phyloP scores from a whole-genome alignment of 2,797 vertebrate genomes.

The Coregonus ussuriensis region DNA sequence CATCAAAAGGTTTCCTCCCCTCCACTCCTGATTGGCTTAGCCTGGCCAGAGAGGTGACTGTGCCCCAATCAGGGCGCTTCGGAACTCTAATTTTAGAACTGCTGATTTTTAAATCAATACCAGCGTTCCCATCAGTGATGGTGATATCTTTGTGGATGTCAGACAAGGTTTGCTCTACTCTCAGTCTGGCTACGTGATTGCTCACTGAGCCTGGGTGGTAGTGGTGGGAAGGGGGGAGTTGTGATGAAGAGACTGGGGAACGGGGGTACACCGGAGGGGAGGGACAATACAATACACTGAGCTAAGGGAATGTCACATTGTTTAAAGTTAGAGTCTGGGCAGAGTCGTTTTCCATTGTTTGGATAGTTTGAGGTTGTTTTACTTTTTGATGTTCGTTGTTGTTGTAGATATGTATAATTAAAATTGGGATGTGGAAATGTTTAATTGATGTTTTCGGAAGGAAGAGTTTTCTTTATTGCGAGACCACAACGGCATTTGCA shows the following conservation, averaged over 20 bases:
- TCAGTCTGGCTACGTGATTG: constrained; percentile 51
- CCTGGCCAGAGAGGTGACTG: constrained; percentile 51
- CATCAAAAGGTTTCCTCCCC: constrained; percentile 55
- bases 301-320: constrained; percentile 5
- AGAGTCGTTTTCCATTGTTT: background rate
- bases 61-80: constrained; percentile 48
- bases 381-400: background rate
- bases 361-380: constrained; percentile 1
- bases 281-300: background rate
- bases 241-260: background rate
- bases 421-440: constrained; percentile 1
- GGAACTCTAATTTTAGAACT: constrained; percentile 70
- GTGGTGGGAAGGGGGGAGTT: background rate
- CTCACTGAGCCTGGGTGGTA: constrained; percentile 10
- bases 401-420: background rate
- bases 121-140: constrained; percentile 60
- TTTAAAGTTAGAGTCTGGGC: too few relatives aligned
- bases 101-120: constrained; percentile 77
- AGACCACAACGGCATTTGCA: background rate
- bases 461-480: background rate
- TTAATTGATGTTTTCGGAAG: constrained; percentile 24
- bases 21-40: constrained; percentile 30
- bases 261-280: background rate
- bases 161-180: constrained; percentile 68
- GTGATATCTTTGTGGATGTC: constrained; percentile 76